phyloP scores from a whole-genome alignment of 2,888 invertebrate species.

The Caenorhabditis zanzibari region DNA sequence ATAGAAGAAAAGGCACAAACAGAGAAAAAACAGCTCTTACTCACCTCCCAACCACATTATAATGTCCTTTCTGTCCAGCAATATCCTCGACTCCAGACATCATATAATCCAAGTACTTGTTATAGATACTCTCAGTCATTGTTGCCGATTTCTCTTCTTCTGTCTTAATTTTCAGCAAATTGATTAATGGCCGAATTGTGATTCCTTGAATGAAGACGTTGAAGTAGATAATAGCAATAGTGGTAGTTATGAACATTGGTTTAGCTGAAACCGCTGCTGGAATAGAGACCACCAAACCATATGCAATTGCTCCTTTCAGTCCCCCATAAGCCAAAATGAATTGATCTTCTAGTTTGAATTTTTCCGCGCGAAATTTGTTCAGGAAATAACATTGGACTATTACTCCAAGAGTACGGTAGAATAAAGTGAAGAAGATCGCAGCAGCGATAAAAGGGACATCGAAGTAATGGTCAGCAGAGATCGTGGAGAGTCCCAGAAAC shows the following conservation, averaged over 20 bases:
- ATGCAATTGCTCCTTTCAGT: conserved; percentile 96
- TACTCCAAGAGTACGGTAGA: conserved; percentile 95
- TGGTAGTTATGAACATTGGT: conserved; percentile 93
- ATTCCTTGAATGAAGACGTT: conserved; percentile 99
- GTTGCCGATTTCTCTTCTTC: conserved; percentile 92
- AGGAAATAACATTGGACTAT: conserved; percentile 93
- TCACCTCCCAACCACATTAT: conserved; percentile 78
- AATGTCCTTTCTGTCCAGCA: conserved; percentile 91
- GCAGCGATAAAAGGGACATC: conserved; percentile 94
- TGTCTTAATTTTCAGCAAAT: conserved; percentile 94
- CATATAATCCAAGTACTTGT: conserved; percentile 96
- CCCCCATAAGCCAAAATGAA: conserved; percentile 99
- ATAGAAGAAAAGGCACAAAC: background rate
- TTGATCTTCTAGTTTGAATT: conserved; percentile 83
- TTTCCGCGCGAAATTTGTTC: conserved; percentile 89
- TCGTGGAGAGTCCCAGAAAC: conserved; percentile 97
- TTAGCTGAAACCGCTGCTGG: conserved; percentile 91
- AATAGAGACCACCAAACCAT: conserved; percentile 92
- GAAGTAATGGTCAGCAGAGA: conserved; percentile 92
- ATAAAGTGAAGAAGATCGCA: conserved; percentile 93
- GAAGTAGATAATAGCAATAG: conserved; percentile 97
- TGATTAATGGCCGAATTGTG: conserved; percentile 96
- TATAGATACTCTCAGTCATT: conserved; percentile 97
- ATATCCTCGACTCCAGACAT: conserved; percentile 98
- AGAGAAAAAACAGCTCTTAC: background rate